A percentile compares a stretch with the other conserved stretches of the same genome.
These are phyloP conservation scores for Metopia argyrocephala DNA, from an alignment of 2,888 invertebrate genomes.

Conservation along the genomic window DNA sequence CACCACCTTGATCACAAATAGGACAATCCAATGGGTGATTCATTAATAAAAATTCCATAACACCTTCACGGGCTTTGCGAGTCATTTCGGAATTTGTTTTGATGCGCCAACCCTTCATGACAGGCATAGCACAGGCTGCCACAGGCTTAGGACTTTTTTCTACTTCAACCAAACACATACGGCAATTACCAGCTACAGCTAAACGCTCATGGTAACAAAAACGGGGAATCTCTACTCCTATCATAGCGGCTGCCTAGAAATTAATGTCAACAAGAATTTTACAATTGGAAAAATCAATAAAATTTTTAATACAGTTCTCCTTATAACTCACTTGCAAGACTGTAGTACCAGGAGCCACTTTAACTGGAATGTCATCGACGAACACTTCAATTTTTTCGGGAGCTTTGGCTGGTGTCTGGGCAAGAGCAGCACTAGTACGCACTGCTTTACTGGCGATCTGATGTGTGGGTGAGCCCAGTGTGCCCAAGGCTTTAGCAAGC, in stretches of 20 bases:
- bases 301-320: neutral
- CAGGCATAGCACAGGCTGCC: constrained; percentile 99
- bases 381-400: constrained; percentile 95
- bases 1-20: constrained; percentile 99
- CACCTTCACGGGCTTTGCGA: constrained; percentile 87
- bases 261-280: constrained; percentile 2
- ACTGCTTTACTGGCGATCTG: constrained; percentile 79
- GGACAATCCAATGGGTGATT: constrained; percentile 99
- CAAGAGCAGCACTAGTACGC: constrained; percentile 79
- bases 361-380: constrained; percentile 96
- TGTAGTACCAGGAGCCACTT: constrained; percentile 97
- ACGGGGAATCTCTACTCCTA: constrained; percentile 98
- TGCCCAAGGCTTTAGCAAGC: constrained; percentile 83
- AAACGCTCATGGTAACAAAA: constrained; percentile 99
- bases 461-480: constrained; percentile 78
- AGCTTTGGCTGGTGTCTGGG: constrained; percentile 79
- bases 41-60: constrained; percentile 99
- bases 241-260: constrained; percentile 91
- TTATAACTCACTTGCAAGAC: constrained; percentile 88
- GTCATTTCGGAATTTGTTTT: constrained; percentile 98
- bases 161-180: constrained; percentile 99
- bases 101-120: constrained; percentile 99
- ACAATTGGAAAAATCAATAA: constrained; percentile 31
- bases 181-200: constrained; percentile 98
- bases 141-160: constrained; percentile 99